Percentiles rank a stretch among this genome's conserved stretches.
These are phyloP conservation scores for Rhincodon typus DNA, from an alignment of 2,797 vertebrate genomes.

Conservation along the genomic window DNA sequence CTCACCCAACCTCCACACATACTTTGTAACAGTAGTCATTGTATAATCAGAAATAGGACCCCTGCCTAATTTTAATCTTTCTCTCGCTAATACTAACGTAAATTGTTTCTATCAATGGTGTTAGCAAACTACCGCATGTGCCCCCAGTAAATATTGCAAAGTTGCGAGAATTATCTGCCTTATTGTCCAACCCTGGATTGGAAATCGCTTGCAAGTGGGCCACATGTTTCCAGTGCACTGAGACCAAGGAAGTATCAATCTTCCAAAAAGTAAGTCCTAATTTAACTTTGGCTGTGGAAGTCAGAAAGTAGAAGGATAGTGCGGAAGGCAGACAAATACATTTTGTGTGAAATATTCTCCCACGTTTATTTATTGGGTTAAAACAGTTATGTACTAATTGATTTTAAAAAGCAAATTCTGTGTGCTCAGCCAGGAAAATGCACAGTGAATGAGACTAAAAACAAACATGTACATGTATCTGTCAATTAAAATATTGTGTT, in stretches of 20 bases:
- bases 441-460: neutral
- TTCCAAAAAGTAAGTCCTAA: neutral
- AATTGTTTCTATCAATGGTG: neutral
- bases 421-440: neutral
- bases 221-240: neutral
- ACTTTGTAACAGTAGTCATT: neutral
- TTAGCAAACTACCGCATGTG: neutral
- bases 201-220: neutral
- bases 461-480: neutral
- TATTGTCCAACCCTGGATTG: neutral
- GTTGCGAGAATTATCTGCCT: no score
- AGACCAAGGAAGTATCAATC: no score
- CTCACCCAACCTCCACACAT: neutral
- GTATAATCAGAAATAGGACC: neutral
- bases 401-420: no score
- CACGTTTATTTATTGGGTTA: neutral
- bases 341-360: slow-evolving; percentile 9
- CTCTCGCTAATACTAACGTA: no score
- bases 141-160: neutral
- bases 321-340: neutral
- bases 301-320: neutral
- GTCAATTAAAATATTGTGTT: neutral
- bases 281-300: neutral
- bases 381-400: neutral
- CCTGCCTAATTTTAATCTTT: neutral